Conservation (phyloP, 2,888 invertebrate species). For the Trypoxylon attenuatum region DNA sequence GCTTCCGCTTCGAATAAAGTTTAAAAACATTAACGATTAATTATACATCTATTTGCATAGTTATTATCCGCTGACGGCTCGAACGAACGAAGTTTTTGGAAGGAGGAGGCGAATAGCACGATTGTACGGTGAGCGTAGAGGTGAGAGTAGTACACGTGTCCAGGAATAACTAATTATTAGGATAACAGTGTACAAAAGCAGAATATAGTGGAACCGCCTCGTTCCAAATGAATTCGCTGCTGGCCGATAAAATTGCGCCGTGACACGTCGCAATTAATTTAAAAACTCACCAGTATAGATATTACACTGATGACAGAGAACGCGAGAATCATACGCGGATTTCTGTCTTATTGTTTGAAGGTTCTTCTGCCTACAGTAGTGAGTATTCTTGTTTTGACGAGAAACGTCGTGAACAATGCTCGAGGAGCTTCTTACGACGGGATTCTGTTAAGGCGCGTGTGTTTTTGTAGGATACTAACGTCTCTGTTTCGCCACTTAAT, state of each 20-base stretch:
- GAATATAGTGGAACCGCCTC: neutral
- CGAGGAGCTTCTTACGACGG: no score
- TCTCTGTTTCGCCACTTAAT: no score
- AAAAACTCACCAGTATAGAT: constrained; percentile 18
- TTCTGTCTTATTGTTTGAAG: no score
- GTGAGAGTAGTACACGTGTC: no score
- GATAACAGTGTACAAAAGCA: neutral
- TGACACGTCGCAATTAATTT: constrained; percentile 21
- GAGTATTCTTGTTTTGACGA: no score
- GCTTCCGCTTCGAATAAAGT: constrained; percentile 63
- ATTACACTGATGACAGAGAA: constrained; percentile 20
- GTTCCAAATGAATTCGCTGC: constrained; percentile 30
- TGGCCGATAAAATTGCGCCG: constrained; percentile 17
- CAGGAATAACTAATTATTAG: no score
- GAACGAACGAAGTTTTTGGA: constrained; percentile 34
- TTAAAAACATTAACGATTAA: constrained; percentile 70
- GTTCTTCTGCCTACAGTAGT: no score
- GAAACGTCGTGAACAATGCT: no score
- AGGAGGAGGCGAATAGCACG: constrained; percentile 4
- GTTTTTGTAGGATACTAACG: no score
- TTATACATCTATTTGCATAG: constrained; percentile 60
- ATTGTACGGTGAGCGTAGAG: no score
- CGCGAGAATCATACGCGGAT: no score
- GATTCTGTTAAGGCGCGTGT: no score
- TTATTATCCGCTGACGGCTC: constrained; percentile 46